Base-by-base conservation (phyloP, 2,888 invertebrate species). In the Phortica magna region DNA sequence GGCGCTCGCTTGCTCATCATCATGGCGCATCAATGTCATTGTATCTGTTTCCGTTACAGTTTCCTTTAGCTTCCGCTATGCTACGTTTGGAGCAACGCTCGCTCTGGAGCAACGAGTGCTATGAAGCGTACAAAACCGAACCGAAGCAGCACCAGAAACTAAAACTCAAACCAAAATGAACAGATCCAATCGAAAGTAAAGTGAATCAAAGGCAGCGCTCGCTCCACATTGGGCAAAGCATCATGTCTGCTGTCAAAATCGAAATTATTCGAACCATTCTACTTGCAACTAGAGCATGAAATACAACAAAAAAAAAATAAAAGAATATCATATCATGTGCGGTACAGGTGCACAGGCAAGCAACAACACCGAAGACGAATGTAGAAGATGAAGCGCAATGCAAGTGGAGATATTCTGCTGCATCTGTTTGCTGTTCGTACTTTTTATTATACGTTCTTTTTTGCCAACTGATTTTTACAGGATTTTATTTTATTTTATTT, bases 161-260 rank as follows among this genome's bases (percentile, higher is more conserved):
- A 17, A 68, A 43, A 68, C 55, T 42, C 31, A 71, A 14, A 53
- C 53, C 22, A 53, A 68, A 53, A 9, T 5, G 55, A 39, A 71
- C 22, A 6, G 31, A 39, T 53, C 31, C 17, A 55, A 55, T 14
- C 55, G 12, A 71, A 71, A 53, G 9, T 39, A 22, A 59, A 59
- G 10, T 31, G 70, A 31, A 70, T 10, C 48, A 48, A 48, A 22
- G 48, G 48, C 61, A 22, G 7, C 61, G 4, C 55, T 55, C 22
- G 19, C 19, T 61, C 61, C 19, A 22, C 61, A 48, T 48, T 14
- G 3, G 48, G 48, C 43, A 68, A 1, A 9, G 19, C n/a, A 6
- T n/a, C 83, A 79, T 86, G 86, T 86, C 81, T 81, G 83, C 85
- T 88, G 88, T 86, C 88, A 86, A 84, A 88, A 84, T 84, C 82